A percentile compares a stretch with the other conserved stretches of the same genome.
phyloP scores from a whole-genome alignment of 1,140 invertebrate genomes.

The Saccostrea cuccullata region DNA sequence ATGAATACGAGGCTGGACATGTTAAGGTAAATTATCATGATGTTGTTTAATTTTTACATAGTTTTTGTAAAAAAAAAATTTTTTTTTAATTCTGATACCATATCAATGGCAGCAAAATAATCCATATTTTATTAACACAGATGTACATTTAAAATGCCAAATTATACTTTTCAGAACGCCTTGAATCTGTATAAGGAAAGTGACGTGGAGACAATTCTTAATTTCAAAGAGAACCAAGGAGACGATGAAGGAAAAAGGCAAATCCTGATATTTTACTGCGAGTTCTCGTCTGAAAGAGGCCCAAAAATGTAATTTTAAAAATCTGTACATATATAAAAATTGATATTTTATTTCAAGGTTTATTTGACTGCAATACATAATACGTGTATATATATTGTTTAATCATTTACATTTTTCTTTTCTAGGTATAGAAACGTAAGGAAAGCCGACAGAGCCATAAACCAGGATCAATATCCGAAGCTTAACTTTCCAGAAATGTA shows the following conservation, averaged over 20 bases:
- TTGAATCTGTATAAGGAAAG: not conserved
- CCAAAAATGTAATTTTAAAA: slow-evolving; percentile 86
- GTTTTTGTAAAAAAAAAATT: no score
- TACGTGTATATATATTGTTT: no score
- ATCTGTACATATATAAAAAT: no score
- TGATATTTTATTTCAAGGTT: no score
- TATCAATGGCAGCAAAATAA: no score
- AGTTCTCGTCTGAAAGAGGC: slow-evolving; percentile 96
- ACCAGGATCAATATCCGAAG: slow-evolving; percentile 90
- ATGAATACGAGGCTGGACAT: slow-evolving; percentile 96
- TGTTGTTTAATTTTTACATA: no score
- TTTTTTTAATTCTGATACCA: no score
- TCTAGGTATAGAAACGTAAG: slow-evolving; percentile 80
- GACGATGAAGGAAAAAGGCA: slow-evolving; percentile 15
- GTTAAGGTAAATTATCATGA: slow-evolving; percentile 80
- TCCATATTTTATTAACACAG: no score
- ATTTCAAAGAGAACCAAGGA: not conserved
- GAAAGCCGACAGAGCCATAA: slow-evolving; percentile 88
- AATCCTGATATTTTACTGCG: slow-evolving; percentile 98
- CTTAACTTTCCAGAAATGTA: slow-evolving; percentile 96
- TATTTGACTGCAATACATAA: no score
- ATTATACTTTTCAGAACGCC: not conserved
- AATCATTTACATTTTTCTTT: not conserved
- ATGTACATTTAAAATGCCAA: no score
- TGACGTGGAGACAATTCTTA: not conserved